phyloP scores from a whole-genome alignment of 2,888 invertebrate species.

The Apoderus coryli region DNA sequence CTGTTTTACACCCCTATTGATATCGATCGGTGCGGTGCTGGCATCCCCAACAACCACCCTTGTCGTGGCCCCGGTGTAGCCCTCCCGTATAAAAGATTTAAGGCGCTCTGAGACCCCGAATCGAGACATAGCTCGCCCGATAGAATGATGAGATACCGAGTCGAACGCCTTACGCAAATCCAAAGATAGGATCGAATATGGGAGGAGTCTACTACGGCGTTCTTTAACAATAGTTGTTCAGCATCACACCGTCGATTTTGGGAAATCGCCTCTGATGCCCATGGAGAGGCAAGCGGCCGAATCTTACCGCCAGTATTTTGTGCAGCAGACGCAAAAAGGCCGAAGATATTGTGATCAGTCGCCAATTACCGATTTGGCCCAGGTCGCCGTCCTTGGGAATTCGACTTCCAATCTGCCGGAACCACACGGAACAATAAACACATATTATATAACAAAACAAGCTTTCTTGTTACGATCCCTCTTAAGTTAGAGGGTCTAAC shows the following conservation, averaged over 20 bases:
- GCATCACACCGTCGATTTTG: no score
- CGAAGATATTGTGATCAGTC: constrained; percentile 3
- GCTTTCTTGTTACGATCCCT: neutral
- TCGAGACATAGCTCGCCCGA: neutral
- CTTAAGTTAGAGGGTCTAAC: neutral
- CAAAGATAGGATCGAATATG: neutral
- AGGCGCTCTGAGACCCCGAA: neutral
- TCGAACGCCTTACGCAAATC: constrained; percentile 2
- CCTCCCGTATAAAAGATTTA: no score
- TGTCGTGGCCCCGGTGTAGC: no score
- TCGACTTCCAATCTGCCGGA: neutral
- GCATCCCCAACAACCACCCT: no score
- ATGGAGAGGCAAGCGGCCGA: no score
- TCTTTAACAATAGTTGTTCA: no score
- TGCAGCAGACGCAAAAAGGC: no score
- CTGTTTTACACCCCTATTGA: no score
- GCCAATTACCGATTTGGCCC: neutral
- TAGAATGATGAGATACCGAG: constrained; percentile 2
- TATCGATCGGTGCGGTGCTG: no score
- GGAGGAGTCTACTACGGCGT: neutral
- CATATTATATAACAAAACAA: neutral
- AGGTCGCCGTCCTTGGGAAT: constrained; percentile 2
- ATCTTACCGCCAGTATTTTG: no score
- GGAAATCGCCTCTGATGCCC: no score
- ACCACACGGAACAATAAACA: neutral